These are phyloP conservation scores for Pangasianodon gigas DNA, from an alignment of 2,113 vertebrate genomes.

Conservation along the genomic window DNA sequence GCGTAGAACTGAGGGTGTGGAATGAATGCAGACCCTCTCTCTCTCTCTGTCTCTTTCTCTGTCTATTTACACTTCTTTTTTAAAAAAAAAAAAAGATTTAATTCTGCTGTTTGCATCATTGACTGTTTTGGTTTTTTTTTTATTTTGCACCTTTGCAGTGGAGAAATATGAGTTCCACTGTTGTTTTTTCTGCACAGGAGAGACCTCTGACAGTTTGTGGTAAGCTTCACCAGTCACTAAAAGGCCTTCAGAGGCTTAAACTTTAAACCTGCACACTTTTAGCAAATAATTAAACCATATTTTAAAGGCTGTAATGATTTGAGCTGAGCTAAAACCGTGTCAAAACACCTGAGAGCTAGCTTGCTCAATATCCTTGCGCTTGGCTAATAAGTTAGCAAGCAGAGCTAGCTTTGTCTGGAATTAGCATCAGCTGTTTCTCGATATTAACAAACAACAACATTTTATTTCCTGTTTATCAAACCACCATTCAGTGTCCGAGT, in stretches of 20 bases:
- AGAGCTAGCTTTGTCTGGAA: background rate
- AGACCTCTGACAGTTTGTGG: slow-evolving; percentile 42
- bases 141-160: slow-evolving; percentile 14
- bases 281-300: background rate
- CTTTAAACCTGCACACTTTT: background rate
- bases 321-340: background rate
- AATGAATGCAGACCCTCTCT: background rate
- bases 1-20: background rate
- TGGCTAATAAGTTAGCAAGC: background rate
- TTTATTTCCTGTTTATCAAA: background rate
- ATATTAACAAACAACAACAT: background rate
- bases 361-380: background rate
- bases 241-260: background rate
- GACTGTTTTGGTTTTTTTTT: background rate
- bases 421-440: background rate
- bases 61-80: background rate
- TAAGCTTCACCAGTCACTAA: slow-evolving; percentile 33
- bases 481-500: accelerated
- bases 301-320: background rate
- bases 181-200: slow-evolving; percentile 17
- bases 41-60: background rate
- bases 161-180: slow-evolving; percentile 18
- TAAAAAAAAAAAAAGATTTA: no score
- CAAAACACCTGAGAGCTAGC: background rate
- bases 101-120: background rate